Percentiles rank a stretch among this genome's conserved stretches.
phyloP scores from a whole-genome alignment of 2,888 invertebrate species.

The Nipponacmea schrenckii region DNA sequence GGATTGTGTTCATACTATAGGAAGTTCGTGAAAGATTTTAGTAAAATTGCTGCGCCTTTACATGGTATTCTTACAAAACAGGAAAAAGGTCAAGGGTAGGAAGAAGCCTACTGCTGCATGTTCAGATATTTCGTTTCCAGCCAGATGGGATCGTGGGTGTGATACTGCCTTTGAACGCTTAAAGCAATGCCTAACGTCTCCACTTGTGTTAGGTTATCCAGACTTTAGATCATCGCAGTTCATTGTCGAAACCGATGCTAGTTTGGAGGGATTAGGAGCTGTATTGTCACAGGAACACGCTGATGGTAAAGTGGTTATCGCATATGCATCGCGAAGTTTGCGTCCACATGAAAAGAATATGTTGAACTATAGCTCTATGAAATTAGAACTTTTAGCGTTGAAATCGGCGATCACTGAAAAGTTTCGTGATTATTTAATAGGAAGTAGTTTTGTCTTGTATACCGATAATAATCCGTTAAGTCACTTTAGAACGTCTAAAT shows the following conservation, averaged over 20 bases:
- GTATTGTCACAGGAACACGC: constrained; percentile 35
- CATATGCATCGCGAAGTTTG: constrained; percentile 32
- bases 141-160: constrained; percentile 20
- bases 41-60: constrained; percentile 28
- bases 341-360: constrained; percentile 32
- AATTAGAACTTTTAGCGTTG: constrained; percentile 34
- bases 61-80: constrained; percentile 5
- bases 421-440: constrained; percentile 31
- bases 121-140: neutral
- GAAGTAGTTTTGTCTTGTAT: constrained; percentile 26
- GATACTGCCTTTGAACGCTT: constrained; percentile 27
- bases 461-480: constrained; percentile 38
- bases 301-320: constrained; percentile 26
- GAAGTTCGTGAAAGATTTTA: constrained; percentile 27
- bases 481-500: constrained; percentile 32
- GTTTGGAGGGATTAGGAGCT: constrained; percentile 28
- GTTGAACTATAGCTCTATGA: constrained; percentile 33
- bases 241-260: constrained; percentile 36
- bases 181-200: constrained; percentile 23
- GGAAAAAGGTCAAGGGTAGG: neutral
- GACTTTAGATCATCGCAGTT: constrained; percentile 33
- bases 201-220: constrained; percentile 33
- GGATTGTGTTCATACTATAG: constrained; percentile 30
- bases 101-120: neutral
- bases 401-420: constrained; percentile 34